Evolutionary conservation across 2,113 vertebrate species (phyloP).

Genomic region (Grammomys dolichurus): DNA sequence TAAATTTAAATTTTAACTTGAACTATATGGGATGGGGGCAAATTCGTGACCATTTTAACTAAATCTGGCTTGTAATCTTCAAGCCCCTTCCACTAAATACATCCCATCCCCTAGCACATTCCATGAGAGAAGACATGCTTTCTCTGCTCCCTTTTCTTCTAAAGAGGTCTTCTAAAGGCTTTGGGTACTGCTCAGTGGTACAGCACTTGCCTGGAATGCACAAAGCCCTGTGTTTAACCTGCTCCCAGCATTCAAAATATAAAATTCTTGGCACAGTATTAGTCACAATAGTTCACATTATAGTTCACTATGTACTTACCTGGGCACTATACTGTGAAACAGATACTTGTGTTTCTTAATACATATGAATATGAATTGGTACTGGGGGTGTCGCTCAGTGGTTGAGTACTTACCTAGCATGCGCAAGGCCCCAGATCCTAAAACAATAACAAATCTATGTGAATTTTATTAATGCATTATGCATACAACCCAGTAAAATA

Average conservation of each 20-base stretch:
- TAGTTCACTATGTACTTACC: not conserved
- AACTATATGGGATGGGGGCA: not conserved
- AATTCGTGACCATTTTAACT: not conserved
- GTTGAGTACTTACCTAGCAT: not conserved
- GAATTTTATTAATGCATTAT: not conserved
- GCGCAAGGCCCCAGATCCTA: not conserved
- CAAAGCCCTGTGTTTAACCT: not conserved
- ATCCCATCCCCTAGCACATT: not conserved
- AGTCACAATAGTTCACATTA: not conserved
- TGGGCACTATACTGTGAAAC: not conserved
- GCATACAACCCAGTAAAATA: not conserved
- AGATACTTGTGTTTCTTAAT: not conserved
- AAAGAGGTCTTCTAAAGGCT: not conserved
- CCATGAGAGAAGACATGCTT: not conserved
- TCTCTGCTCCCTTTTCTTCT: not conserved
- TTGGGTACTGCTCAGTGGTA: not conserved
- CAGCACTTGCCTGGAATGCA: not conserved
- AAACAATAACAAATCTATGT: not conserved
- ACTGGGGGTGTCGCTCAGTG: not conserved
- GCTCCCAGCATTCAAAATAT: not conserved
- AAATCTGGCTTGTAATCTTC: not conserved
- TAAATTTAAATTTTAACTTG: slow-evolving; percentile 52
- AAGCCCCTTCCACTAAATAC: not conserved
- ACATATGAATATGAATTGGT: not conserved
- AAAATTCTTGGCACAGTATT: not conserved